phyloP scores from a whole-genome alignment of 2,888 invertebrate species.

The Melolontha melolontha region DNA sequence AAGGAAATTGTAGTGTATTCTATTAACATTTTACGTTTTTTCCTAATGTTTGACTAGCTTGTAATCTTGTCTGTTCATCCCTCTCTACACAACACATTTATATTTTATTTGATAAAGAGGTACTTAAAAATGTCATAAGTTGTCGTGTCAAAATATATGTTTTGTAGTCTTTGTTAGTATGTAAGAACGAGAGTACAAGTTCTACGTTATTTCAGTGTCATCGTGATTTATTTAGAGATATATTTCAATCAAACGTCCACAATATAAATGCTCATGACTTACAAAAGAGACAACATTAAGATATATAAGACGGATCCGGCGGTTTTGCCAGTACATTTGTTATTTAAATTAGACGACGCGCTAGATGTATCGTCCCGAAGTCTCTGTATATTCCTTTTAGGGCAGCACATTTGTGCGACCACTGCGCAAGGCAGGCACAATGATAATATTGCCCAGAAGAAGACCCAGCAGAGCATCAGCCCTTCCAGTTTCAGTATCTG shows the following conservation, averaged over 20 bases:
- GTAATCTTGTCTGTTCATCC: too few species aligned
- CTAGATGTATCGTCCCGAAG: conserved; percentile 55
- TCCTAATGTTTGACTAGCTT: too few species aligned
- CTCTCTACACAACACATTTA: too few species aligned
- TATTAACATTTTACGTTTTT: too few species aligned
- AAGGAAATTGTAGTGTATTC: too few species aligned
- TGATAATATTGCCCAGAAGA: conserved; percentile 57
- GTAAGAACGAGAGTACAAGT: too few species aligned
- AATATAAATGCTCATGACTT: conserved; percentile 46
- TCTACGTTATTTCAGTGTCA: not conserved
- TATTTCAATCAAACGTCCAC: conserved; percentile 22
- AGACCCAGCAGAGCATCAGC: conserved; percentile 56
- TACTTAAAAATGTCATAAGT: too few species aligned
- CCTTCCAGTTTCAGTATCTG: conserved; percentile 59
- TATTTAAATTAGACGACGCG: conserved; percentile 47
- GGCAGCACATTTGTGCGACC: conserved; percentile 53
- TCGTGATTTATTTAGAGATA: conserved; percentile 12
- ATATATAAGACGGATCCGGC: conserved; percentile 51
- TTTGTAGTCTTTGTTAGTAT: not conserved
- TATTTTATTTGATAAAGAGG: too few species aligned
- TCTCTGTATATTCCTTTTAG: conserved; percentile 51
- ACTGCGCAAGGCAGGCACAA: conserved; percentile 53
- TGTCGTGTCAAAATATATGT: not conserved
- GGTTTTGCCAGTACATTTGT: conserved; percentile 47
- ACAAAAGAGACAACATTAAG: conserved; percentile 54